Evolutionary conservation across 1,140 invertebrate genomes (phyloP).

Genomic region (Cherax destructor): DNA sequence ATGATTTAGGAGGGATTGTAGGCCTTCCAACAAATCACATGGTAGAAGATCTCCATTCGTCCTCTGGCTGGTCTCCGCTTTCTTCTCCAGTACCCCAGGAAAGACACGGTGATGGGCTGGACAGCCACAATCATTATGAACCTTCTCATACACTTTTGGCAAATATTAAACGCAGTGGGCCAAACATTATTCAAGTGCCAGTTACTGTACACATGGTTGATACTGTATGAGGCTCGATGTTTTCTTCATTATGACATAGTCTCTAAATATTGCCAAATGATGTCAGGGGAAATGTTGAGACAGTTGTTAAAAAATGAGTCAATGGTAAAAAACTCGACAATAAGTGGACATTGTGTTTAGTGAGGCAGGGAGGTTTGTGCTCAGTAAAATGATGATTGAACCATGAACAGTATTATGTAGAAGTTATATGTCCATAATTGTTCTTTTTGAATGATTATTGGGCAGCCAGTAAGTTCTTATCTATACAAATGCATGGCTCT

Average conservation of each 20-base stretch:
- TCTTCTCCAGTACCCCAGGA: conserved; percentile 74
- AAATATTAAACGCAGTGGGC: conserved; percentile 77
- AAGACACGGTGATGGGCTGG: conserved; percentile 57
- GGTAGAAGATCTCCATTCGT: conserved; percentile 60
- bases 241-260: background rate
- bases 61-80: conserved; percentile 74
- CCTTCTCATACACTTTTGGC: conserved; percentile 77
- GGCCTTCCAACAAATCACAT: conserved; percentile 21
- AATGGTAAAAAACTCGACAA: background rate
- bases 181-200: conserved; percentile 82
- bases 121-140: conserved; percentile 73
- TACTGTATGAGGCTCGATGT: conserved; percentile 73
- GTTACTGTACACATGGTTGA: conserved; percentile 88
- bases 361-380: no score
- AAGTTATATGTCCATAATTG: background rate
- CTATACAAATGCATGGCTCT: background rate
- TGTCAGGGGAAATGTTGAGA: background rate
- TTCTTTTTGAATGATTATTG: background rate
- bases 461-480: background rate
- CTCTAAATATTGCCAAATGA: background rate
- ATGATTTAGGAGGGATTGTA: conserved; percentile 48
- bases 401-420: background rate
- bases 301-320: background rate
- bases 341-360: background rate
- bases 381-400: background rate